Conservation (phyloP, 2,113 vertebrate species). For the Chionis minor region DNA sequence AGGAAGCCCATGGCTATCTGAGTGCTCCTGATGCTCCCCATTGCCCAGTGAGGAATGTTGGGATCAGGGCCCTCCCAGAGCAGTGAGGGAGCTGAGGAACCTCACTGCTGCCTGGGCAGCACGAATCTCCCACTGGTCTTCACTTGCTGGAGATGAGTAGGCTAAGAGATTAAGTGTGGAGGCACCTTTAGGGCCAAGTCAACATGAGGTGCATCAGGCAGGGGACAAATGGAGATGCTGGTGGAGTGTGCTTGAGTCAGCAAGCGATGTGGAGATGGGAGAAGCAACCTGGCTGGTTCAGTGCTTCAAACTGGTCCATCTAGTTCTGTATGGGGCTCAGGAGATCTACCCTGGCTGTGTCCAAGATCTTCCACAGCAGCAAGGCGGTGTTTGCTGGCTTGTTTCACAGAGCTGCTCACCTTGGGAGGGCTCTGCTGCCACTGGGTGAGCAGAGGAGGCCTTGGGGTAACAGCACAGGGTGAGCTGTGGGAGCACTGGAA, state of each 20-base stretch:
- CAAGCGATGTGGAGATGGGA: background rate
- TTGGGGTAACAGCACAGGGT: background rate
- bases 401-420: background rate
- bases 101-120: background rate
- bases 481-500: background rate
- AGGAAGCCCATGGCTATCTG: background rate
- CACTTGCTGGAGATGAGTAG: background rate
- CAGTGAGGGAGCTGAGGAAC: background rate
- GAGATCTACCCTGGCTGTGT: background rate
- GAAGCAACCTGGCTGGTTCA: background rate
- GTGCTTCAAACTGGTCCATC: background rate
- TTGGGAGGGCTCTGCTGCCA: background rate
- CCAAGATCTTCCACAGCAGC: background rate
- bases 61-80: background rate
- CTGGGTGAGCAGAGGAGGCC: background rate
- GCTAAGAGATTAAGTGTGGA: background rate
- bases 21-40: background rate
- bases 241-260: background rate
- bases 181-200: background rate
- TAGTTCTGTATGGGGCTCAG: background rate
- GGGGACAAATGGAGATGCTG: background rate
- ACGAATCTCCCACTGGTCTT: background rate
- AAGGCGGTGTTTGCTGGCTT: background rate
- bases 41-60: accelerated
- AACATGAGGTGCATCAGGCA: background rate